Evolutionary conservation across 2,797 vertebrate species (phyloP), one percentile per base, ranked within the genome.

Genomic region (Pagetopsis macropterus): DNA sequence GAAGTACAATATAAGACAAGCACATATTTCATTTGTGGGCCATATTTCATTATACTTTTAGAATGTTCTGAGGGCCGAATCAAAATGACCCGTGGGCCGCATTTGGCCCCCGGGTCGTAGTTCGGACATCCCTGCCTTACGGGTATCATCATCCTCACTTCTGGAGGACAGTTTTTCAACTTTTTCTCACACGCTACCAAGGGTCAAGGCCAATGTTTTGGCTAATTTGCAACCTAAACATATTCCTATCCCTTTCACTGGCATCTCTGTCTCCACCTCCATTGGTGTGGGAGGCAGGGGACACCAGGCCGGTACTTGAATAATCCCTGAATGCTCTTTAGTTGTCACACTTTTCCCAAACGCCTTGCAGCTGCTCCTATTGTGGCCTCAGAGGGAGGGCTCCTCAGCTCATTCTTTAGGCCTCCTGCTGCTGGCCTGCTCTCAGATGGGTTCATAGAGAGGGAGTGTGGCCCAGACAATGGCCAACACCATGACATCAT

Each of bases 321-420:
- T 77, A 65, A 84, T 84, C 76, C 69, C 72, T 88, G 87, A 94
- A 92, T 84, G 89, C 81, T 81, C 92, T 92, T 92, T 93, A 88
- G 89, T 90, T 81, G 90, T 94, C 91, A 84, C 92, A 93, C 92
- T 94, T 95, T 95, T 95, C 94, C 93, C 95, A 94, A 94, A 94
- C 94, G 94, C 93, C 91, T 94, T 90, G 94, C 95, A 96, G 94
- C 94, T 96, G 95, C 93, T 90, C 83, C 93, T 88, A 93, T 95
- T 96, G 94, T 94, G 82, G 78, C 79, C 13, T 0, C 37, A 37
- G 82, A 89, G 75, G 85, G 91, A 82, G 81, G 81, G 85, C 81
- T 88, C 76, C 86, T 86, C 67, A 48, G 84, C 75, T 77, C 72
- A 83, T 89, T 87, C 88, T 93, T 82, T 84, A 58, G 67, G 86